Base-by-base conservation (phyloP, 1,140 invertebrate genomes). In the Cherax quadricarinatus region DNA sequence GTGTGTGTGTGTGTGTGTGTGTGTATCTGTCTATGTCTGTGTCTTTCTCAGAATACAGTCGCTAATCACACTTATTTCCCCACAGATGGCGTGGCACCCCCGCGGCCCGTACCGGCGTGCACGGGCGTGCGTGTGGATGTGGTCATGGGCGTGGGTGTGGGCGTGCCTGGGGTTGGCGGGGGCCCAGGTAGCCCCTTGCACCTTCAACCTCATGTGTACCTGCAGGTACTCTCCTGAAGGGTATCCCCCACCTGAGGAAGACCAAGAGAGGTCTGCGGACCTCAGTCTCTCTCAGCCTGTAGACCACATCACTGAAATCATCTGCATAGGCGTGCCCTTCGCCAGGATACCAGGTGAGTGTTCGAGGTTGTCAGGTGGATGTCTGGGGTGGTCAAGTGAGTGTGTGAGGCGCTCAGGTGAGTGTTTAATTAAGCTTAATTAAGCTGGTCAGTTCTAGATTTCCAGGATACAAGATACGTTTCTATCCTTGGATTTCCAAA, bases 131-230 rank as follows among this genome's bases (percentile, higher is more conserved):
- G 1, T 41, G 48, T 89, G 88, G 80, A 62, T 62, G 88, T 83
- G 60, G 30, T 5, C 66, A 4, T 49, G 60, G 48, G 88, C 81
- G 81, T 89, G 88, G 18, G 82, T 21, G 57, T 53, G 75, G 12
- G 16, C 73, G 60, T 66, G 80, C 30, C 80, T 16, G 48, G 60
- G 41, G 10, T n/a, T 49, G 48, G 48, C 49, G 12, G 14, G 57
- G 53, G 1, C 79, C 16, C 89, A 90, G 60, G 30, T 86, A 21
- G 70, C 82, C 9, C 89, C 89, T 4, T 91, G 89, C 73, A 62
- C 89, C 24, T 91, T 91, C 73, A 91, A 91, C 82, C 82, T 75
- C 83, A 85, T 91, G 89, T 91, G 89, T 70, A 91, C 70, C 14
- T 91, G 89, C 75, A 78, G 75, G 49, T 91, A 91, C 70, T 70